Conservation (phyloP, 2,797 vertebrate species). For the Hafferia zeledoni region DNA sequence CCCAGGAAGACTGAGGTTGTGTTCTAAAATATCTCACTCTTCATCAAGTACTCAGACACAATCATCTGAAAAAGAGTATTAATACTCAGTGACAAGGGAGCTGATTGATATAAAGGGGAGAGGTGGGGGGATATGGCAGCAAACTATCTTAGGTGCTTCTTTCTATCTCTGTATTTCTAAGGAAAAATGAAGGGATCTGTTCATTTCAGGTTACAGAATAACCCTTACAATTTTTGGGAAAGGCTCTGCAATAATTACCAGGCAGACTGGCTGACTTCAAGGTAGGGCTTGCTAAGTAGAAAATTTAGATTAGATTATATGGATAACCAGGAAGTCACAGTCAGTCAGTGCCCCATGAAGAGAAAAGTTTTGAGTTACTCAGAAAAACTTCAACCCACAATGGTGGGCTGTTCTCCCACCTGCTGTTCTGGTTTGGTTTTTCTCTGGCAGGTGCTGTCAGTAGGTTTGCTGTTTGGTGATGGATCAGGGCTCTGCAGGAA, state of each 20-base stretch:
- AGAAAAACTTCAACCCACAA: not conserved
- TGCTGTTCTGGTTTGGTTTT: not conserved
- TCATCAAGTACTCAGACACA: not conserved
- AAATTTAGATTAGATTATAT: not conserved
- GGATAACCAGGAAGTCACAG: not conserved
- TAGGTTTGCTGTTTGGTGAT: not conserved
- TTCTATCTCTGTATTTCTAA: not conserved
- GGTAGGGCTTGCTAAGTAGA: not conserved
- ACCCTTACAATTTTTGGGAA: not conserved
- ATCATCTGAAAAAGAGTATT: not conserved
- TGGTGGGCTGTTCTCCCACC: not conserved
- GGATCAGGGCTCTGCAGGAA: not conserved
- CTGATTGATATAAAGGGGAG: not conserved
- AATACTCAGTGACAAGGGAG: not conserved
- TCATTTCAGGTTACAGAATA: not conserved
- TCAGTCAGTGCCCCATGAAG: not conserved
- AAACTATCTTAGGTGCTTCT: not conserved
- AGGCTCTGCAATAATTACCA: not conserved
- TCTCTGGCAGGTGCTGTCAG: not conserved
- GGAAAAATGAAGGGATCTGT: not conserved
- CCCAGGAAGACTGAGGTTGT: not conserved
- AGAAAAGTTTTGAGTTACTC: not conserved
- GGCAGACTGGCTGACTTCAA: not conserved
- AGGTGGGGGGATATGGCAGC: not conserved
- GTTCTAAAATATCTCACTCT: not conserved